A percentile compares a stretch with the other conserved stretches of the same genome.
Evolutionary conservation across 35 echinoderm and acorn worm species (phyloP).

Genomic region (Acanthaster planci): DNA sequence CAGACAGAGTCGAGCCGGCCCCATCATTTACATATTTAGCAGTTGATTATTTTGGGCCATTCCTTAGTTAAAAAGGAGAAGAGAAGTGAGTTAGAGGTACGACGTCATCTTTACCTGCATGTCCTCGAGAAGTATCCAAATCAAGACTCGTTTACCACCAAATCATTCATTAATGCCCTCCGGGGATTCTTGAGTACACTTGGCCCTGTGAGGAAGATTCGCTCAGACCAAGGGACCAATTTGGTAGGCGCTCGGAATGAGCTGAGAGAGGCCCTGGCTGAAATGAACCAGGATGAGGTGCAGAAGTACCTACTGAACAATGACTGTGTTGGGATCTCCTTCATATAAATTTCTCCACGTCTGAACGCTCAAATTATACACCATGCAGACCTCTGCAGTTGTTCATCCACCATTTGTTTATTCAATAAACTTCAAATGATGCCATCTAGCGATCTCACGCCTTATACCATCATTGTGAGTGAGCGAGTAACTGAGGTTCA

Average conservation of each 20-base stretch:
- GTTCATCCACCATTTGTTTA: too few species aligned
- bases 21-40: constrained; percentile 68
- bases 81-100: constrained; percentile 67
- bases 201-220: constrained; percentile 64
- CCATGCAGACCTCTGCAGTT: too few species aligned
- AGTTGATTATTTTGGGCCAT: constrained; percentile 80
- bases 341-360: too few species aligned
- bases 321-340: constrained; percentile 43
- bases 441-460: too few species aligned
- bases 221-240: constrained; percentile 62
- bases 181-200: constrained; percentile 58
- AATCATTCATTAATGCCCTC: constrained; percentile 68
- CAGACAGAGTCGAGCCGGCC: constrained; percentile 38
- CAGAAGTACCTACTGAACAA: constrained; percentile 36
- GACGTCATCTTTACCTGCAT: constrained; percentile 76
- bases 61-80: constrained; percentile 50
- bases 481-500: too few species aligned
- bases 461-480: too few species aligned
- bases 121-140: constrained; percentile 64
- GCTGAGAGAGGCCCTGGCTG: constrained; percentile 44
- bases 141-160: constrained; percentile 49
- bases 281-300: constrained; percentile 50
- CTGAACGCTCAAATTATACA: too few species aligned
- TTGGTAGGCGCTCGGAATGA: constrained; percentile 63
- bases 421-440: too few species aligned